Evolutionary conservation across 64 coral and sea anemone genomes (phyloP).

Genomic region (Orbicella faveolata): DNA sequence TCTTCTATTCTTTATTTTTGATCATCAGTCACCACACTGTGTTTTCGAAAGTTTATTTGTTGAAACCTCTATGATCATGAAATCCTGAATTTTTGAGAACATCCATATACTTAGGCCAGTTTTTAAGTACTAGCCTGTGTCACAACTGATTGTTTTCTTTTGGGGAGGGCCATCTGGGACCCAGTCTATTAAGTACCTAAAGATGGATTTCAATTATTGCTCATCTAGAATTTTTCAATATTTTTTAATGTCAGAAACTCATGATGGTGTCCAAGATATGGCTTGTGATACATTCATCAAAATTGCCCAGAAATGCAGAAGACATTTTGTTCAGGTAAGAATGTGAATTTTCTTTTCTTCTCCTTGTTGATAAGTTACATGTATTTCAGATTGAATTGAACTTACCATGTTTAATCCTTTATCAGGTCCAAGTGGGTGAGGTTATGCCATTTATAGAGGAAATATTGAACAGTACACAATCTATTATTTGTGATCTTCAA

Average conservation of each 20-base stretch:
- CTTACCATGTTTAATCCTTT: background rate
- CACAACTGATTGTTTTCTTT: no score
- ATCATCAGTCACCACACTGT: background rate
- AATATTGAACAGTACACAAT: conserved; percentile 95
- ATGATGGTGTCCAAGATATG: conserved; percentile 99
- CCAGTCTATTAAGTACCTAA: no score
- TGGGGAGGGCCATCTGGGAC: no score
- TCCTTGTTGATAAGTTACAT: no score
- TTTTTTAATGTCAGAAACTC: conserved; percentile 80
- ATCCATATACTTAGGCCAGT: no score
- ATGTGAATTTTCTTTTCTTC: background rate
- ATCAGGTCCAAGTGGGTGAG: conserved; percentile 97
- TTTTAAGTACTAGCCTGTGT: no score
- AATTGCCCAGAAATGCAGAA: conserved; percentile 98
- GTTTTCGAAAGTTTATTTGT: no score
- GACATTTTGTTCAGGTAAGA: conserved; percentile 95
- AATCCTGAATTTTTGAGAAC: no score
- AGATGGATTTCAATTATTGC: no score
- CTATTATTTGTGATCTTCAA: conserved; percentile 97
- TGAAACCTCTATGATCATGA: no score
- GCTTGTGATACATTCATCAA: conserved; percentile 99
- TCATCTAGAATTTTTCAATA: background rate
- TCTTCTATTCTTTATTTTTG: background rate
- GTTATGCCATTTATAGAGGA: conserved; percentile 99
- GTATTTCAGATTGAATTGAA: background rate